A percentile compares a stretch with the other conserved stretches of the same genome.
Evolutionary conservation across 2,888 invertebrate genomes (phyloP).

Genomic region (Diadegma fenestrale): DNA sequence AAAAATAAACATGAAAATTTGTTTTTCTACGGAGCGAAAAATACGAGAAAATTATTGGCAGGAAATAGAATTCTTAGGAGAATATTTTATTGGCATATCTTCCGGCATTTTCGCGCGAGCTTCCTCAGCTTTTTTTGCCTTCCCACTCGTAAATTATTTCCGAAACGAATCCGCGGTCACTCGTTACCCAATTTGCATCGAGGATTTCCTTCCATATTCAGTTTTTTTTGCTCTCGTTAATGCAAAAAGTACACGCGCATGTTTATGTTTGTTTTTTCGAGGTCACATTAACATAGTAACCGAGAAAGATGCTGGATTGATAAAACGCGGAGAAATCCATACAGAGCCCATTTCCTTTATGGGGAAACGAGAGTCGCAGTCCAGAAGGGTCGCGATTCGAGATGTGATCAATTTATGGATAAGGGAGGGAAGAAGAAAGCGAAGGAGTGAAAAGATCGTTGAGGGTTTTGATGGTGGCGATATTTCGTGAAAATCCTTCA

Average conservation of each 20-base stretch:
- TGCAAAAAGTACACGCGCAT: background rate
- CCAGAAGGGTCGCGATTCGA: background rate
- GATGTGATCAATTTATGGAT: background rate
- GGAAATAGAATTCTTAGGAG: background rate
- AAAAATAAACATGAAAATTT: background rate
- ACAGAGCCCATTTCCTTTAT: background rate
- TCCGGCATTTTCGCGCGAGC: background rate
- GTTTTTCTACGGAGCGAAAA: background rate
- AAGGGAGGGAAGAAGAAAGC: background rate
- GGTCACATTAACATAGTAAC: background rate
- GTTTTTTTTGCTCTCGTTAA: background rate
- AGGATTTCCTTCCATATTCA: background rate
- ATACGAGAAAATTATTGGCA: background rate
- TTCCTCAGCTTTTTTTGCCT: background rate
- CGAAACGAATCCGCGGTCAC: background rate
- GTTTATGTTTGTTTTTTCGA: background rate
- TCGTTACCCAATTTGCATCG: conserved; percentile 11
- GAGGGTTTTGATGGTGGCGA: background rate
- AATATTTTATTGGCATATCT: background rate
- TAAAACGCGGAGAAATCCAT: conserved; percentile 3
- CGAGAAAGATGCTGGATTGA: background rate
- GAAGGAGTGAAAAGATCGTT: background rate
- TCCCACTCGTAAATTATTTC: background rate
- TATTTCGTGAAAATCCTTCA: background rate
- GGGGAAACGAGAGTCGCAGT: background rate